Evolutionary conservation across 2,888 invertebrate species (phyloP).

Genomic region (Coecobrya sp.): DNA sequence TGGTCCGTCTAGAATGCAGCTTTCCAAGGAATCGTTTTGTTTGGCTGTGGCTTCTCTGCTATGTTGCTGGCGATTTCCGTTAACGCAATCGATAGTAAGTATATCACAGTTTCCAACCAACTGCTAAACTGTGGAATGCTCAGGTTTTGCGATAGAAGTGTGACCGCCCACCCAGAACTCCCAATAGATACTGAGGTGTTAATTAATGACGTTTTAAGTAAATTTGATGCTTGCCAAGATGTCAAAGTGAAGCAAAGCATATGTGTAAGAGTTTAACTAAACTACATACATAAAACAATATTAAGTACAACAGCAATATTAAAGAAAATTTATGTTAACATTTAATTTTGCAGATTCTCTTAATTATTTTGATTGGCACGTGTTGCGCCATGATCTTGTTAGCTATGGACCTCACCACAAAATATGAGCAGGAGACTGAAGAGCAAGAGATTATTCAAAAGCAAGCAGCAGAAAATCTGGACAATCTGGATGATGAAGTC

Average conservation of each 20-base stretch:
- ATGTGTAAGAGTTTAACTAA: conserved; percentile 35
- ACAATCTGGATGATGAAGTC: neutral
- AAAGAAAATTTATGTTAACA: neutral
- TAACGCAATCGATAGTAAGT: conserved; percentile 56
- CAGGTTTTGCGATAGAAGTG: conserved; percentile 40
- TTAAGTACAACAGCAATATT: neutral
- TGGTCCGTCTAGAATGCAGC: conserved; percentile 7
- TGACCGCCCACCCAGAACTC: neutral
- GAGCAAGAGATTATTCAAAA: conserved; percentile 56
- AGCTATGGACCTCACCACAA: conserved; percentile 74
- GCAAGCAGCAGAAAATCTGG: conserved; percentile 32
- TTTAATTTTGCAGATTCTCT: conserved; percentile 28
- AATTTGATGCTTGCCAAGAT: conserved; percentile 52
- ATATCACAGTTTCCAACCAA: neutral
- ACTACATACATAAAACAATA: neutral
- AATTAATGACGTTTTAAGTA: neutral
- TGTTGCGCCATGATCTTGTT: conserved; percentile 39
- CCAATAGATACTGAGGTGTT: neutral
- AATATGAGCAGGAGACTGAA: conserved; percentile 70
- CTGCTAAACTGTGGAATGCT: conserved; percentile 33
- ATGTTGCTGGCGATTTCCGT: conserved; percentile 63
- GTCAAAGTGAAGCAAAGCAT: conserved; percentile 40
- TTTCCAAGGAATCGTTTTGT: conserved; percentile 60
- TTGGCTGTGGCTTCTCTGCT: conserved; percentile 61
- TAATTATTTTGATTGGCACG: conserved; percentile 2